Percentiles rank a stretch among this genome's conserved stretches.
phyloP scores from a whole-genome alignment of 1,140 invertebrate genomes.

The Ditylenchus dipsaci region DNA sequence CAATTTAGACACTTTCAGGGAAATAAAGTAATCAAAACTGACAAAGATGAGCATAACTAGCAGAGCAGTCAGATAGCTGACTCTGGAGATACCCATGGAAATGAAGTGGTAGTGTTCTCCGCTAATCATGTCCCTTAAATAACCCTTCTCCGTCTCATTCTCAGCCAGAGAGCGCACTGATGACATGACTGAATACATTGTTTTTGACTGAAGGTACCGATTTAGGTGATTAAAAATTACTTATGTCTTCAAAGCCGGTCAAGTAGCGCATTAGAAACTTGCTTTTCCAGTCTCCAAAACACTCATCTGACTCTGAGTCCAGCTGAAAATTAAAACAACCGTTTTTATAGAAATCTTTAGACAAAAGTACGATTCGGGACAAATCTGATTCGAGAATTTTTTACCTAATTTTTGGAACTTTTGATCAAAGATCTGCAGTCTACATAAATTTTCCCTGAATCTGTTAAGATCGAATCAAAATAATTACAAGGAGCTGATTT shows the following conservation, averaged over 20 bases:
- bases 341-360: too few relatives aligned
- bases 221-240: too few relatives aligned
- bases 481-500: too few relatives aligned
- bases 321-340: slow-evolving; percentile 29
- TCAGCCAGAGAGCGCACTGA: slow-evolving; percentile 90
- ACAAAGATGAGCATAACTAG: slow-evolving; percentile 97
- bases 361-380: too few relatives aligned
- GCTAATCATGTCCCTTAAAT: slow-evolving; percentile 81
- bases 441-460: too few relatives aligned
- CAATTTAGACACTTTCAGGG: background rate
- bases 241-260: slow-evolving; percentile 56
- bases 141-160: slow-evolving; percentile 84
- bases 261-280: slow-evolving; percentile 36
- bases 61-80: slow-evolving; percentile 81
- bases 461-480: too few relatives aligned
- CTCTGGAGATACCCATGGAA: slow-evolving; percentile 86
- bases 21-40: slow-evolving; percentile 65
- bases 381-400: too few relatives aligned
- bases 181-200: too few relatives aligned
- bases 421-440: too few relatives aligned
- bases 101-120: slow-evolving; percentile 98
- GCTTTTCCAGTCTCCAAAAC: slow-evolving; percentile 35
- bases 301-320: slow-evolving; percentile 30
- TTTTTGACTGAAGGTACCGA: slow-evolving; percentile 77
- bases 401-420: too few relatives aligned